Evolutionary conservation across 2,113 vertebrate genomes (phyloP).

Genomic region (Fregata magnificens): DNA sequence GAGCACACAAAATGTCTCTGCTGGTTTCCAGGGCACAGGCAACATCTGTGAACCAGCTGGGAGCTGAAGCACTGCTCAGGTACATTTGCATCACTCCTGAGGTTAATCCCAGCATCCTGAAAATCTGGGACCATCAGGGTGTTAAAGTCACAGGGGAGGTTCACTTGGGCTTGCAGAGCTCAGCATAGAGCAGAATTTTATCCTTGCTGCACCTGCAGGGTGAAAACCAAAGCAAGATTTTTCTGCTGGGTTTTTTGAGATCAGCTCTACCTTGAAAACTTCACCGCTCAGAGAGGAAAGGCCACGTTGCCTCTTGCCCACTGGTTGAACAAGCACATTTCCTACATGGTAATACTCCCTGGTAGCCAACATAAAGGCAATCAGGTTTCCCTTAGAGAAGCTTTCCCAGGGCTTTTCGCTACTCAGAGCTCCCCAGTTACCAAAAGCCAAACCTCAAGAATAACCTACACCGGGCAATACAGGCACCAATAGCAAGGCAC

Average conservation of each 20-base stretch:
- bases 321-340: not conserved
- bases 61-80: not conserved
- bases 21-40: not conserved
- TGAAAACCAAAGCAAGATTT: not conserved
- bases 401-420: not conserved
- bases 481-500: not conserved
- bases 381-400: not conserved
- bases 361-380: not conserved
- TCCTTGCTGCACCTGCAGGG: not conserved
- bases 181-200: not conserved
- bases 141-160: not conserved
- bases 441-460: not conserved
- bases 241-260: not conserved
- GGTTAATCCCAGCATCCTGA: not conserved
- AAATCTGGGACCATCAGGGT: not conserved
- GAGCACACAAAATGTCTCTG: not conserved
- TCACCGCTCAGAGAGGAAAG: not conserved
- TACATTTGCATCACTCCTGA: not conserved
- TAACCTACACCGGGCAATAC: not conserved
- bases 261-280: not conserved
- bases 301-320: not conserved
- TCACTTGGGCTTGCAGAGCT: not conserved
- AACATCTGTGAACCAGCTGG: not conserved
- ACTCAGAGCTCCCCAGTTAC: not conserved
- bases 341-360: not conserved